phyloP scores from a whole-genome alignment of 2,888 invertebrate species.

The Scaeva pyrastri region DNA sequence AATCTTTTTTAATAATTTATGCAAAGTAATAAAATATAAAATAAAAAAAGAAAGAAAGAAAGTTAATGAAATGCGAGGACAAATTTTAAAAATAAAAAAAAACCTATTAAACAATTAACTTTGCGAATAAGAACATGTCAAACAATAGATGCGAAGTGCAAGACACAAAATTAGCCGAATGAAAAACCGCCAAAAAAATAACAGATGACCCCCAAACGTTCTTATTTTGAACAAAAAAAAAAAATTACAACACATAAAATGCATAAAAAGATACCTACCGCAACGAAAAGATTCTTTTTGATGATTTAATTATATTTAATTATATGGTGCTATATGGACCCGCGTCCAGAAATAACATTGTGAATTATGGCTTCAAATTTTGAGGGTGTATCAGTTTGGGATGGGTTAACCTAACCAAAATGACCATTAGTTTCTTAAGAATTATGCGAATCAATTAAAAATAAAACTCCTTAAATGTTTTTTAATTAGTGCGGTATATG shows the following conservation, averaged over 20 bases:
- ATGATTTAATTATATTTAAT: constrained; percentile 33
- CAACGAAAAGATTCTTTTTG: neutral
- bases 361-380: neutral
- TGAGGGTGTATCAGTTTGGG: neutral
- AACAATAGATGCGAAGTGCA: no score
- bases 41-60: no score
- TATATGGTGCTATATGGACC: neutral
- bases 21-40: no score
- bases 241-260: neutral
- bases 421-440: neutral
- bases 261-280: neutral
- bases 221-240: neutral
- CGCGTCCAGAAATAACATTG: neutral
- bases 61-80: no score
- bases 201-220: no score
- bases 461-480: constrained; percentile 24
- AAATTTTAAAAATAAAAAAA: no score
- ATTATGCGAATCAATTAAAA: neutral
- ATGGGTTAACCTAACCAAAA: neutral
- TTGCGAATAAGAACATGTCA: no score
- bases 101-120: no score
- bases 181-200: no score
- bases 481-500: constrained; percentile 15
- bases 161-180: no score
- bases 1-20: no score